Evolutionary conservation across 1,140 invertebrate genomes (phyloP), one percentile per base, ranked within the genome.

Genomic region (Colletes latitarsis): DNA sequence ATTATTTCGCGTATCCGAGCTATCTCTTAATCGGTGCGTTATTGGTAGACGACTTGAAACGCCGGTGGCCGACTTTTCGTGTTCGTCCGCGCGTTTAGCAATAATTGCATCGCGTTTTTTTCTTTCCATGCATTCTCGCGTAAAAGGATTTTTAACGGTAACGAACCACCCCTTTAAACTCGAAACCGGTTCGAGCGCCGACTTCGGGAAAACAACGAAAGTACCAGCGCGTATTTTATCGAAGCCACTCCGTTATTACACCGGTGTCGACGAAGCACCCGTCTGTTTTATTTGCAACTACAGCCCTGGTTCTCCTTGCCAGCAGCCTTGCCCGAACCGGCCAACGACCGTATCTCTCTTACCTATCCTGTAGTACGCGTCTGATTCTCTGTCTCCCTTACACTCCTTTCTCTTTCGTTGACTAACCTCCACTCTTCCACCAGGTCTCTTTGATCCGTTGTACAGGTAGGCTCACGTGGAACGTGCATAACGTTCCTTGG

Each of bases 241-340:
- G 72, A 71, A 49, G 64, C 62, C 60, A 60, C 81, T 71, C 85
- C 71, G 81, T 86, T 87, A 86, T 87, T 86, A 83, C 60, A 75
- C 63, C 70, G 79, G 79, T 85, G 83, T 82, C 84, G 85, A 84
- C 68, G 64, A 63, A 55, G 81, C 82, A 62, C 85, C 85, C 78
- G 73, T 60, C 62, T 75, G 76, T 73, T 82, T 87, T 87, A 87
- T 87, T 86, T 82, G 84, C 62, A 60, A 86, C 57, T 84, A 87
- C 85, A 86, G 85, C 85, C 84, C 85, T 86, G 85, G 88, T 86
- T 88, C 82, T 86, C 88, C 88, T 89, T 89, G 88, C 84, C 84
- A 76, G 84, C 88, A 90, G 84, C 88, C 88, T 90, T 89, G 89
- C 85, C 81, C 82, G 88, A 81, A 83, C 87, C 88, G 88, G 88